Evolutionary conservation across 2,888 invertebrate species (phyloP).

Genomic region (Antitype chi): DNA sequence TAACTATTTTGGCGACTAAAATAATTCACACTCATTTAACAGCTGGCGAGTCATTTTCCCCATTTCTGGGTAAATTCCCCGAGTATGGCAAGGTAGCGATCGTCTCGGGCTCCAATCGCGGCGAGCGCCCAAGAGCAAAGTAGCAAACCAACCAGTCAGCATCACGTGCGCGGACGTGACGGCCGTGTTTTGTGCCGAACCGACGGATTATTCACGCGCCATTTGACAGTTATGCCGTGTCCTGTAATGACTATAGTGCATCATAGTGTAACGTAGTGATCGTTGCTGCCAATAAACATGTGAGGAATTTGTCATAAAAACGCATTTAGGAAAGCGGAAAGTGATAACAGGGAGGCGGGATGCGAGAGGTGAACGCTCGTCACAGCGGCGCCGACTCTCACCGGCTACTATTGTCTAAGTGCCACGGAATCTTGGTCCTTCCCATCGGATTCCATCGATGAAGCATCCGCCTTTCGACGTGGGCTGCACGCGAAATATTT

Average conservation of each 20-base stretch:
- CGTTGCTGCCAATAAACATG: conserved; percentile 78
- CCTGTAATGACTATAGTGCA: conserved; percentile 84
- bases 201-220: conserved; percentile 85
- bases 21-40: conserved; percentile 25
- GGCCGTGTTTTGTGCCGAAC: conserved; percentile 76
- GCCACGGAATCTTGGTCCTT: conserved; percentile 90
- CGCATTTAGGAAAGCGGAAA: conserved; percentile 69
- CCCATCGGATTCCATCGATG: conserved; percentile 88
- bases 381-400: conserved; percentile 89
- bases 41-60: conserved; percentile 63
- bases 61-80: conserved; percentile 73
- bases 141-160: conserved; percentile 86
- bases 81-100: conserved; percentile 77
- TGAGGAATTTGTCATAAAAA: conserved; percentile 72
- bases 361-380: conserved; percentile 90
- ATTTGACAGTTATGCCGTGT: conserved; percentile 86
- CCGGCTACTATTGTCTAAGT: conserved; percentile 90
- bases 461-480: conserved; percentile 85
- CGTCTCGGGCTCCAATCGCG: conserved; percentile 80
- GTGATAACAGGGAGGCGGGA: conserved; percentile 82
- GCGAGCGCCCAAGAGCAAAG: conserved; percentile 71
- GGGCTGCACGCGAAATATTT: conserved; percentile 84
- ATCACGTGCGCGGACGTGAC: conserved; percentile 86
- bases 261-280: conserved; percentile 84
- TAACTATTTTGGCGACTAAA: conserved; percentile 21